Evolutionary conservation across 2,797 vertebrate genomes (phyloP).

Genomic region (Phalanger gymnotis): DNA sequence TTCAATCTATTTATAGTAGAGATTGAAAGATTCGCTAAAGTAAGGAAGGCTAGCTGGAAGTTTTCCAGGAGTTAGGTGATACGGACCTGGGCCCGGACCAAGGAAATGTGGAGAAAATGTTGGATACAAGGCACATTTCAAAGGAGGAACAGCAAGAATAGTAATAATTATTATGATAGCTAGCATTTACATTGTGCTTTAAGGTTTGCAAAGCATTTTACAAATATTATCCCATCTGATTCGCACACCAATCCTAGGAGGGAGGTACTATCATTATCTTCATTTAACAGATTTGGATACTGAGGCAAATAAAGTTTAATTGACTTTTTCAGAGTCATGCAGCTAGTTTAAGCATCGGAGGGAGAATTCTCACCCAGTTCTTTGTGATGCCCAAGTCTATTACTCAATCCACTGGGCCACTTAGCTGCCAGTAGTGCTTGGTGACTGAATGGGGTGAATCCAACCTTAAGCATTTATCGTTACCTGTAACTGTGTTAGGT

Average conservation of each 20-base stretch:
- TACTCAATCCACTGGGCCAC: background rate
- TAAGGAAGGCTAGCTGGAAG: background rate
- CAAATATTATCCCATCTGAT: background rate
- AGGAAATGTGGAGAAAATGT: background rate
- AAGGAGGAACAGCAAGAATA: background rate
- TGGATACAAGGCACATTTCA: background rate
- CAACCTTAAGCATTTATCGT: background rate
- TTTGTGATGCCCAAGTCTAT: background rate
- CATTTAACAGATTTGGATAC: background rate
- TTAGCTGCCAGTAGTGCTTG: background rate
- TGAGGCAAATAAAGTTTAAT: background rate
- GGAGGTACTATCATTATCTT: background rate
- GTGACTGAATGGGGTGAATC: background rate
- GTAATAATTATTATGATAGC: background rate
- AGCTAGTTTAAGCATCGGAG: background rate
- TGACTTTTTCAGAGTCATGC: background rate
- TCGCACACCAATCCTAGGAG: background rate
- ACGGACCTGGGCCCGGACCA: background rate
- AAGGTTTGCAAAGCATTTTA: background rate
- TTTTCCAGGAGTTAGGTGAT: background rate
- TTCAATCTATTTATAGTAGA: background rate
- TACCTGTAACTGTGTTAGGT: background rate
- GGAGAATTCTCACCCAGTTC: background rate
- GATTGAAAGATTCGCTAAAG: background rate
- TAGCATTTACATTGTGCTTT: background rate